These are phyloP conservation scores for Cynocephalus volans DNA, from an alignment of 2,113 vertebrate species.

Conservation along the genomic window DNA sequence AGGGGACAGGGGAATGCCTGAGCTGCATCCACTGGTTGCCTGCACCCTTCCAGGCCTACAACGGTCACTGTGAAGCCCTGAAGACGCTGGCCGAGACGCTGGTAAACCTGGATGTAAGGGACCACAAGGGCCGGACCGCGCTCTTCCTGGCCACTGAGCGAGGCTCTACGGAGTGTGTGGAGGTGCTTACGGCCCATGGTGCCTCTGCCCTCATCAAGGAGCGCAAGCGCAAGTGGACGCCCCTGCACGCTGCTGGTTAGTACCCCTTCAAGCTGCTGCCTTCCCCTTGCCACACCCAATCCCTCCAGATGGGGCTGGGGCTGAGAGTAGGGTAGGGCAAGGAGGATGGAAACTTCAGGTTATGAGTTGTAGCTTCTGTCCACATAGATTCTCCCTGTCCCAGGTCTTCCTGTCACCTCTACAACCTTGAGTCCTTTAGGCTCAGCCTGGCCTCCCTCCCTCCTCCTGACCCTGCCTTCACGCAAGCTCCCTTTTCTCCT, in stretches of 20 bases:
- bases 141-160: slow-evolving; percentile 95
- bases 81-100: slow-evolving; percentile 96
- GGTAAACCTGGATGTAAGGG: slow-evolving; percentile 96
- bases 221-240: slow-evolving; percentile 93
- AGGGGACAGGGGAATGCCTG: background rate
- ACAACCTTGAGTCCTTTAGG: background rate
- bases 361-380: background rate
- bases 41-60: slow-evolving; percentile 92
- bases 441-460: background rate
- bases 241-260: slow-evolving; percentile 95
- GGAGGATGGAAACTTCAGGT: background rate
- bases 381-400: background rate
- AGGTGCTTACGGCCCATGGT: slow-evolving; percentile 95
- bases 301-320: background rate
- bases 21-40: background rate
- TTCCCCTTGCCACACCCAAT: background rate
- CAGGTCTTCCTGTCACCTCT: background rate
- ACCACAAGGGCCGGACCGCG: slow-evolving; percentile 94
- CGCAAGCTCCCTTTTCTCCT: background rate
- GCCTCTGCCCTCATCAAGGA: slow-evolving; percentile 95
- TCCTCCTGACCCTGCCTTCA: background rate
- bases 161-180: slow-evolving; percentile 94
- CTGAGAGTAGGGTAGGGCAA: background rate
- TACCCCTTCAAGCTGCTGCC: rapidly evolving
- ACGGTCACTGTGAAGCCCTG: slow-evolving; percentile 97